A percentile compares a stretch with the other conserved stretches of the same genome.
Conservation (phyloP, 2,888 invertebrate genomes). For the Plusia festucae region DNA sequence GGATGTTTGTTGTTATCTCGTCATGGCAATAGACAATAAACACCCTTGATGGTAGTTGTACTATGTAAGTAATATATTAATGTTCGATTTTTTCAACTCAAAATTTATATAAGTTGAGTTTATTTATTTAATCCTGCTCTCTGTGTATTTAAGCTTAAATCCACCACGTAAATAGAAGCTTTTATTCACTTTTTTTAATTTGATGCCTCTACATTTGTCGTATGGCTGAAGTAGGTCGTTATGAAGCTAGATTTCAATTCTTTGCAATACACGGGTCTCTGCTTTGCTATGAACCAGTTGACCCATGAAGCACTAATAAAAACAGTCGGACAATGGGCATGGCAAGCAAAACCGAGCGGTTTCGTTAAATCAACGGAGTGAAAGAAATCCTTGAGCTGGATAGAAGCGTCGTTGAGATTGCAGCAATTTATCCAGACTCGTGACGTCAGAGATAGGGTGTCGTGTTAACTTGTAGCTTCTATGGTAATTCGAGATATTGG, state of each 20-base stretch:
- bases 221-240: slow-evolving; percentile 47
- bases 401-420: slow-evolving; percentile 75
- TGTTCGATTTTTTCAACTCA: too few relatives aligned
- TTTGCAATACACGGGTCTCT: slow-evolving; percentile 52
- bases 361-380: slow-evolving; percentile 79
- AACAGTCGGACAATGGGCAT: slow-evolving; percentile 72
- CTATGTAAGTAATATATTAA: too few relatives aligned
- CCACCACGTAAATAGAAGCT: too few relatives aligned
- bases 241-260: slow-evolving; percentile 55
- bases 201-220: not conserved
- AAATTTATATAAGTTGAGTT: too few relatives aligned
- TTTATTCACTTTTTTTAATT: too few relatives aligned
- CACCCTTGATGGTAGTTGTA: too few relatives aligned
- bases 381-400: slow-evolving; percentile 79
- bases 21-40: too few relatives aligned
- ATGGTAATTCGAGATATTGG: slow-evolving; percentile 30
- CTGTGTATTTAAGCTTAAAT: too few relatives aligned
- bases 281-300: slow-evolving; percentile 63
- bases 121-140: too few relatives aligned
- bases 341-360: slow-evolving; percentile 67
- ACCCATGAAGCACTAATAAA: slow-evolving; percentile 74
- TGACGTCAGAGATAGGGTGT: slow-evolving; percentile 64
- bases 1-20: too few relatives aligned
- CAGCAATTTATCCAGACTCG: slow-evolving; percentile 75
- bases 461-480: slow-evolving; percentile 34